Percentiles rank a stretch among this genome's conserved stretches.
These are phyloP conservation scores for Lordiphosa andalusiaca DNA, from an alignment of 2,888 invertebrate genomes.

Conservation along the genomic window DNA sequence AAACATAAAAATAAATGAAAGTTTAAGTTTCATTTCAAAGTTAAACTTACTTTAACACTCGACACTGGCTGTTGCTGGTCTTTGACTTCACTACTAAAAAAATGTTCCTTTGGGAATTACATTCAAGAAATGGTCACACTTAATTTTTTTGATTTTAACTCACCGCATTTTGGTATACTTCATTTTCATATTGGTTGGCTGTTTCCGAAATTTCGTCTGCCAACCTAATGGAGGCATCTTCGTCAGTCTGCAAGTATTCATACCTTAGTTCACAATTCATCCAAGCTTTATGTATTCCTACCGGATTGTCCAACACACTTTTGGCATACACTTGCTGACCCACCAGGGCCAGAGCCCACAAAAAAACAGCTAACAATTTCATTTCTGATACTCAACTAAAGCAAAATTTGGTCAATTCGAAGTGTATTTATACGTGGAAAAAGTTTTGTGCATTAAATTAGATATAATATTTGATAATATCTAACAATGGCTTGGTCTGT, in stretches of 20 bases:
- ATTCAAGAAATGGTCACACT: background rate
- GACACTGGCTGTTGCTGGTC: background rate
- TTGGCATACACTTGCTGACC: conserved; percentile 36
- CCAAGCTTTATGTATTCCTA: background rate
- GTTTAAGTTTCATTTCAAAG: background rate
- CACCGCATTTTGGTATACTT: conserved; percentile 21
- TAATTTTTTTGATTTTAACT: background rate
- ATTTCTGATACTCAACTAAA: conserved; percentile 36
- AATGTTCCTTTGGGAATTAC: conserved; percentile 3
- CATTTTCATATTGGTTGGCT: conserved; percentile 27
- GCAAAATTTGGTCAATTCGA: conserved; percentile 10
- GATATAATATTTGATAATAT: conserved; percentile 8
- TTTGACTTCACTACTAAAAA: conserved; percentile 4
- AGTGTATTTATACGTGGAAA: conserved; percentile 45
- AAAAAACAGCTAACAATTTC: conserved; percentile 33
- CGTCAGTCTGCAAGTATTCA: conserved; percentile 20
- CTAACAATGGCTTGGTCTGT: conserved; percentile 9
- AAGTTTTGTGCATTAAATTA: conserved; percentile 2
- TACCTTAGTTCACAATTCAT: background rate
- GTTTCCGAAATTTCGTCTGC: conserved; percentile 22
- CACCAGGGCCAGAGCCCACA: conserved; percentile 32
- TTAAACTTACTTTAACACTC: conserved; percentile 1
- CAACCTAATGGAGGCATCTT: conserved; percentile 41
- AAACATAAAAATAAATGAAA: background rate
- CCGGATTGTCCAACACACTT: conserved; percentile 25